Evolutionary conservation across 2,797 vertebrate species (phyloP), one percentile per base, ranked within the genome.

Genomic region (Peromyscus nudipes): DNA sequence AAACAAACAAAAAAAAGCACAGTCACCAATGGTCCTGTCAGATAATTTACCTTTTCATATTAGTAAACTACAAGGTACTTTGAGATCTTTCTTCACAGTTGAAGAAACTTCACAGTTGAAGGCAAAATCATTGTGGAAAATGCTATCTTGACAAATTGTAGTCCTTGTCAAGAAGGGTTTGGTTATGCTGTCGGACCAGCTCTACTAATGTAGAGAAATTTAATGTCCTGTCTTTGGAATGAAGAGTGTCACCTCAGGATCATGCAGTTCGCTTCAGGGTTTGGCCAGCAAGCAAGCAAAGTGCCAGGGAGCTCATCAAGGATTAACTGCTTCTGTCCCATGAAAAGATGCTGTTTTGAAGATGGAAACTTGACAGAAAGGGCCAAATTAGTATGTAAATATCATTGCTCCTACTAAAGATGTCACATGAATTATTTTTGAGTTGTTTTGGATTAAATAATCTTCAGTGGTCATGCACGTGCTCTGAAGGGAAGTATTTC

Each of bases 401-500:
- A 79, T 5, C 31, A 64, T 6, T 92, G 75, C 82, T 80, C 4
- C 31, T 37, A 25, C 19, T 79, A 46, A 97, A 60, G 86, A 76
- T 12, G 69, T 29, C 40, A 13, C n/a, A 31, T 49, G 40, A 85
- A 85, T 67, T 62, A 43, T 49, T 85, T 85, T 52, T 82, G 31
- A 79, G 46, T 16, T 94, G 40, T 21, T 94, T 55, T 91, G 67
- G 85, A 83, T 97, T 93, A 92, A 91, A 79, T 86, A 80, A 92
- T 46, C 37, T 89, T 76, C 25, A 84, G 43, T 52, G 10, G 25
- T 91, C 1, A 1, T 46, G 12, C 76, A 65, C 75, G 6, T 65
- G 37, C 6, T 89, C 65, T 52, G 57, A 91, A 92, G 62, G n/a
- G 4, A 64, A 46, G 0, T 88, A 31, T 89, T 65, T 29, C 46